phyloP scores from a whole-genome alignment of 2,888 invertebrate genomes.

The Cordylochernes scorpioides region DNA sequence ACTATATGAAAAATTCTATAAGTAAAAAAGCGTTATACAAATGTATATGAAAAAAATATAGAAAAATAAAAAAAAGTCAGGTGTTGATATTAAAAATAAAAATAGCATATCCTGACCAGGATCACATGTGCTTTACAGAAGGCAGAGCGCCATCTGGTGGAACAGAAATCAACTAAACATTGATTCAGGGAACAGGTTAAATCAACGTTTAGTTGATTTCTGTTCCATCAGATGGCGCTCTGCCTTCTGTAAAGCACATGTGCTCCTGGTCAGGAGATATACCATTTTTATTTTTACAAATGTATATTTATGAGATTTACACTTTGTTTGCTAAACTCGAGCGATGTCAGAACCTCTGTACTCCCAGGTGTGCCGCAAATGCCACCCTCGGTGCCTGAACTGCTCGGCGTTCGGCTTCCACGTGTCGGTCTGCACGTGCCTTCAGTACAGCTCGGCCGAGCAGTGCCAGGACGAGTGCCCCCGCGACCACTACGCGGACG shows the following conservation, averaged over 20 bases:
- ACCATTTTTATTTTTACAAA: neutral
- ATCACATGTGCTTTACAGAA: too few species aligned
- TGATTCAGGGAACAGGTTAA: too few species aligned
- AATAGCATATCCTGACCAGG: too few species aligned
- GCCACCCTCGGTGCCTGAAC: conserved; percentile 60
- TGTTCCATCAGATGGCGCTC: neutral
- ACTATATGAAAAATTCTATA: too few species aligned
- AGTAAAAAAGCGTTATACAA: too few species aligned
- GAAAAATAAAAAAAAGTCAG: too few species aligned
- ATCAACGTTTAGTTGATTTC: too few species aligned
- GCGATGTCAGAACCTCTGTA: neutral
- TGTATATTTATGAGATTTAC: neutral
- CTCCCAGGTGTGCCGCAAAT: conserved; percentile 46
- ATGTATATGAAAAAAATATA: too few species aligned
- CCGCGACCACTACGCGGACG: conserved; percentile 52
- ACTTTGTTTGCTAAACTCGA: neutral
- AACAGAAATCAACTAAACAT: too few species aligned
- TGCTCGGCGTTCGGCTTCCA: conserved; percentile 72
- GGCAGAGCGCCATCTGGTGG: too few species aligned
- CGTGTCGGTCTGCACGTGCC: conserved; percentile 49
- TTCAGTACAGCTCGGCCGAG: conserved; percentile 54
- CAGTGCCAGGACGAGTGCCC: conserved; percentile 71
- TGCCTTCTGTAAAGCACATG: too few species aligned
- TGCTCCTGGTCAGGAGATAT: neutral
- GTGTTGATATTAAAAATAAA: too few species aligned